Conservation (phyloP, 2,888 invertebrate genomes). For the Melanostoma mellinum region DNA sequence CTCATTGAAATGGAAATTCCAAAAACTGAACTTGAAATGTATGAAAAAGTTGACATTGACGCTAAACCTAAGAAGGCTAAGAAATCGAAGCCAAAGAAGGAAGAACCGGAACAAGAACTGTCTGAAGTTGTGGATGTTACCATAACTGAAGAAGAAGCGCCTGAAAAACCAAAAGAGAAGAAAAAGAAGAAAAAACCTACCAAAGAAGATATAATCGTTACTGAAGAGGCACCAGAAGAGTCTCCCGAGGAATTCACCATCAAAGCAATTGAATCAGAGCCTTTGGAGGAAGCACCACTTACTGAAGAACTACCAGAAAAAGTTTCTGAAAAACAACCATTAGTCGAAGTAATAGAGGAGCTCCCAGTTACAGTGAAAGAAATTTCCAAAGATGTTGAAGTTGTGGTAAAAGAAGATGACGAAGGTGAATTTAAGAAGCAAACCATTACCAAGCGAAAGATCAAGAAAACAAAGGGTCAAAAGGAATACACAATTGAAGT, state of each 20-base stretch:
- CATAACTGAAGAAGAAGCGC: slow-evolving; percentile 74
- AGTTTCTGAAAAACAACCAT: slow-evolving; percentile 58
- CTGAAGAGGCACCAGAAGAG: slow-evolving; percentile 75
- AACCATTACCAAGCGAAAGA: slow-evolving; percentile 78
- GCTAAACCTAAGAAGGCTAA: slow-evolving; percentile 80
- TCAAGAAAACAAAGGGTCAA: slow-evolving; percentile 80
- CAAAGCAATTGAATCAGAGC: slow-evolving; percentile 75
- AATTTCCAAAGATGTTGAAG: slow-evolving; percentile 70
- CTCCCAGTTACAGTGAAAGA: slow-evolving; percentile 64
- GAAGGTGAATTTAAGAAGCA: slow-evolving; percentile 80
- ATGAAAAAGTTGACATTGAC: slow-evolving; percentile 81
- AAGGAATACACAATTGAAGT: slow-evolving; percentile 82
- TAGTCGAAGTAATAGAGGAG: slow-evolving; percentile 51
- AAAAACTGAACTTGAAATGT: slow-evolving; percentile 81
- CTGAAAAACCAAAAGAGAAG: slow-evolving; percentile 75
- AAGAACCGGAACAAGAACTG: slow-evolving; percentile 73
- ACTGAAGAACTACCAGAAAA: slow-evolving; percentile 68
- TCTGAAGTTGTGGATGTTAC: slow-evolving; percentile 66
- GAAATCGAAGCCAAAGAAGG: slow-evolving; percentile 76
- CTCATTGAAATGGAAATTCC: slow-evolving; percentile 81
- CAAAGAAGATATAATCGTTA: slow-evolving; percentile 77
- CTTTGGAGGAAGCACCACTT: slow-evolving; percentile 73
- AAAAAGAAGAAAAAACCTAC: slow-evolving; percentile 77
- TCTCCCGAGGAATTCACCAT: slow-evolving; percentile 76
- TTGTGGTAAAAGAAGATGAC: slow-evolving; percentile 74